A percentile compares a stretch with the other conserved stretches of the same genome.
Evolutionary conservation across 1,140 invertebrate genomes (phyloP).

Genomic region (Brachionus rubens): DNA sequence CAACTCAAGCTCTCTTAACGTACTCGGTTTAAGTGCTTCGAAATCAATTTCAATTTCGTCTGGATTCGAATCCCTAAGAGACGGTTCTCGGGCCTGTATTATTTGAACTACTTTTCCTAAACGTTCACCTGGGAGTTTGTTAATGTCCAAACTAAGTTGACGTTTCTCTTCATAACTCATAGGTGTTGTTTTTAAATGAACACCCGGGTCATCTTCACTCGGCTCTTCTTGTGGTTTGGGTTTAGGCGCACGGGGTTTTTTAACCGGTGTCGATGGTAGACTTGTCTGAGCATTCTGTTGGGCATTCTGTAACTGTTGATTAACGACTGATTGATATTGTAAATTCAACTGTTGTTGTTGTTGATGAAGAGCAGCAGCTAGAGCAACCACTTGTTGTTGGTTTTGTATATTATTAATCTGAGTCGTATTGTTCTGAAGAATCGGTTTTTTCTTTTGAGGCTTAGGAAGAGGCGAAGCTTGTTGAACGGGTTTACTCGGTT

Average conservation of each 20-base stretch:
- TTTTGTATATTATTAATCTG: too few species aligned
- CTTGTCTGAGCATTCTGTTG: neutral
- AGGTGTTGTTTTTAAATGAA: slow-evolving; percentile 92
- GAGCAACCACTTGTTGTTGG: too few species aligned
- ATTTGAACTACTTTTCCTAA: slow-evolving; percentile 96
- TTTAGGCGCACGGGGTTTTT: slow-evolving; percentile 43
- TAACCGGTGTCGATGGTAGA: neutral
- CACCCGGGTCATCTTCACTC: slow-evolving; percentile 53
- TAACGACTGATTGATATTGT: too few species aligned
- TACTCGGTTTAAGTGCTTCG: slow-evolving; percentile 96
- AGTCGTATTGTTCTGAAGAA: too few species aligned
- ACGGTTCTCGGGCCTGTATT: slow-evolving; percentile 93
- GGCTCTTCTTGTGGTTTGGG: too few species aligned
- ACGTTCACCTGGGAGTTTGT: slow-evolving; percentile 94
- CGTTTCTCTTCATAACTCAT: slow-evolving; percentile 99
- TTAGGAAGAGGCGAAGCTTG: too few species aligned
- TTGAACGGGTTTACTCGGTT: too few species aligned
- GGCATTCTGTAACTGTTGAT: neutral
- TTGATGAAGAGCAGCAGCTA: too few species aligned
- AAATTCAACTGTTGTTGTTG: too few species aligned
- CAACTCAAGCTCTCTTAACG: slow-evolving; percentile 89
- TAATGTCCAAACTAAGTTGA: slow-evolving; percentile 95
- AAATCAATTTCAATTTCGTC: slow-evolving; percentile 99
- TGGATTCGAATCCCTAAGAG: slow-evolving; percentile 93
- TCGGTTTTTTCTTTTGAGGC: too few species aligned